Percentiles rank a stretch among this genome's conserved stretches.
Conservation (phyloP, 2,888 invertebrate genomes). For the Synergus gifuensis region DNA sequence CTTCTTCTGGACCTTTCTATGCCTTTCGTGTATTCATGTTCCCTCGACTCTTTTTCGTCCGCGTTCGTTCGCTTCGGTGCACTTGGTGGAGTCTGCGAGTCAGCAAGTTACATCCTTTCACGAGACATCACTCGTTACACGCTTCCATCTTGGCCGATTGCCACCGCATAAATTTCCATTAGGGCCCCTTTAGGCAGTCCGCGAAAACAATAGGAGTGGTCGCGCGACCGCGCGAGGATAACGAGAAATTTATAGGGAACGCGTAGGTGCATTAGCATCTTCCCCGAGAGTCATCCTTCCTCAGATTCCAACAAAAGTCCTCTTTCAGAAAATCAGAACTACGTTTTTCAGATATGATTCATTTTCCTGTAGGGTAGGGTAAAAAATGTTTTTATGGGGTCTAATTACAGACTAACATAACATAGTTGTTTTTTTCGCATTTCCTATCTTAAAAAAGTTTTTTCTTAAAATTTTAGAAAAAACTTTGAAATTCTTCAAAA, state of each 20-base stretch:
- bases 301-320: neutral
- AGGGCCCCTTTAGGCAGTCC: slow-evolving; percentile 52
- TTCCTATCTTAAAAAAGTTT: no score
- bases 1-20: slow-evolving; percentile 16
- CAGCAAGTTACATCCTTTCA: slow-evolving; percentile 52
- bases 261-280: slow-evolving; percentile 25
- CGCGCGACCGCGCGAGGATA: slow-evolving; percentile 54
- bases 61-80: slow-evolving; percentile 31
- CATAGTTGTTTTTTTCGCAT: no score
- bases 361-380: neutral
- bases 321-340: neutral
- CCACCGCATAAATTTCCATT: slow-evolving; percentile 65
- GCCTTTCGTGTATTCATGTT: slow-evolving; percentile 39
- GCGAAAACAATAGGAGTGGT: slow-evolving; percentile 63
- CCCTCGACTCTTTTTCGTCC: slow-evolving; percentile 20
- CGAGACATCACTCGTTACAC: slow-evolving; percentile 61
- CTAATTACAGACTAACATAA: neutral
- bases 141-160: slow-evolving; percentile 63
- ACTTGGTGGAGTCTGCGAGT: slow-evolving; percentile 34
- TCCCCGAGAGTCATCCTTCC: slow-evolving; percentile 4
- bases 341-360: neutral
- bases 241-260: slow-evolving; percentile 53
- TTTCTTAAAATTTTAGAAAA: no score
- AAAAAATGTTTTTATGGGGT: neutral
- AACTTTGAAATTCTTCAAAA: no score